Evolutionary conservation across 2,888 invertebrate genomes (phyloP), one percentile per base, ranked within the genome.

Genomic region (Aricia artaxerxes): DNA sequence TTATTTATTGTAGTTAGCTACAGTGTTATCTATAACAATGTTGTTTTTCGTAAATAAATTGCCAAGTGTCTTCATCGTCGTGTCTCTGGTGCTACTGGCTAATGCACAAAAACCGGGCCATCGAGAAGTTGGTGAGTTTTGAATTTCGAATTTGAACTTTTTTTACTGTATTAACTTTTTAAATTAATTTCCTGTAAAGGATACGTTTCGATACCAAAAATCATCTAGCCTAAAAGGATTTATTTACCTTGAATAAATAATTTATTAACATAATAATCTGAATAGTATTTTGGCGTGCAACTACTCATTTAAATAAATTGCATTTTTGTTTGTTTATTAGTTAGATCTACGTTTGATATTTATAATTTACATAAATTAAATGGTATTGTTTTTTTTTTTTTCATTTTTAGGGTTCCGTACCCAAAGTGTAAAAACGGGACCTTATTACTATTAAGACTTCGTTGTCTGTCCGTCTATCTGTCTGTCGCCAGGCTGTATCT

Each of bases 81-180:
- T 94, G 83, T 91, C 90, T 61, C 84, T 94, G 83, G 89, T 94
- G 83, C 86, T 94, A 80, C 85, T 94, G 83, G 92, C 90, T 72
- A 92, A 88, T 86, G 94, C 94, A 78, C 94, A 94, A 86, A 92
- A 92, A 85, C 84, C 90, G 11, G 88, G 88, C 82, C 87, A 88
- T 79, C 89, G 90, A 87, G 92, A 93, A 85, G 88, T 89, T 85
- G 94, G 94, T 94, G 83, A 92, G 93, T 90, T 77, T 57, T 73
- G 75, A 78, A 44, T 80, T 77, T 77, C 60, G 64, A 61, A 64
- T 64, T 49, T 24, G 16, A 1, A 49, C 49, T 35, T 69, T 69
- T 35, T 35, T 35, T 16, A 35, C 35, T 35, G 35, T 35, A 35
- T 69, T 11, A 35, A 69, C 69, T 69, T 13, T 69, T 31, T 69